These are phyloP conservation scores for Halcyon malimbica DNA, from an alignment of 2,113 vertebrate species.

Conservation along the genomic window DNA sequence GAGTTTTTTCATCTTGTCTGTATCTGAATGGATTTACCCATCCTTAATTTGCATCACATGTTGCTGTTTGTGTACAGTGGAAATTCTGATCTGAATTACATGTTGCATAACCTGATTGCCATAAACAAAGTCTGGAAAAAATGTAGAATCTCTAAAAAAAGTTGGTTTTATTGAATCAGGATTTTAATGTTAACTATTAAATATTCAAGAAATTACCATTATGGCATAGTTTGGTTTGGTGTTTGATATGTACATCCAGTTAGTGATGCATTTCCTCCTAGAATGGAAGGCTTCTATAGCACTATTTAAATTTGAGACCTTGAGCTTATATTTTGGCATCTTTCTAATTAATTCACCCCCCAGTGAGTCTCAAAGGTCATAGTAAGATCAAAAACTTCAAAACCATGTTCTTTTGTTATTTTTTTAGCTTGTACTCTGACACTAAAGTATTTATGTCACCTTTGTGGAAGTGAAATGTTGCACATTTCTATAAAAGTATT, in stretches of 20 bases:
- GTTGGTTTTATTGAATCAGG: neutral
- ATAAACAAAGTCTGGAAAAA: constrained; percentile 10
- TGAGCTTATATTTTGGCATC: neutral
- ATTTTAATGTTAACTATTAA: neutral
- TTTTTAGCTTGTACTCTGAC: neutral
- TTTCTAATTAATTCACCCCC: constrained; percentile 26
- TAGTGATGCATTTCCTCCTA: neutral
- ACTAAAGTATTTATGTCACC: neutral
- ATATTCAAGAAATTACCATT: neutral
- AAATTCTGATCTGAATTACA: constrained; percentile 39
- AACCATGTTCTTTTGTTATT: constrained; percentile 12
- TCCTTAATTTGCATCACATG: constrained; percentile 38
- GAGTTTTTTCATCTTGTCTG: neutral
- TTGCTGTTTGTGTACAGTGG: constrained; percentile 1
- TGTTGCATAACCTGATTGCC: neutral
- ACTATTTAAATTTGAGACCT: constrained; percentile 26
- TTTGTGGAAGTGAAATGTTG: constrained; percentile 51
- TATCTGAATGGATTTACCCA: neutral
- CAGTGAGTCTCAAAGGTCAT: constrained; percentile 28
- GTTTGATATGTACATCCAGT: neutral
- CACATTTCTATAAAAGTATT: constrained; percentile 19
- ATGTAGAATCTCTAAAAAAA: neutral
- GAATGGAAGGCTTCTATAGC: neutral
- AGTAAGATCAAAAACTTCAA: constrained; percentile 23
- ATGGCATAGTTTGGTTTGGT: neutral